These are phyloP conservation scores for Sciurus vulgaris DNA, from an alignment of 2,797 vertebrate species.

Conservation along the genomic window DNA sequence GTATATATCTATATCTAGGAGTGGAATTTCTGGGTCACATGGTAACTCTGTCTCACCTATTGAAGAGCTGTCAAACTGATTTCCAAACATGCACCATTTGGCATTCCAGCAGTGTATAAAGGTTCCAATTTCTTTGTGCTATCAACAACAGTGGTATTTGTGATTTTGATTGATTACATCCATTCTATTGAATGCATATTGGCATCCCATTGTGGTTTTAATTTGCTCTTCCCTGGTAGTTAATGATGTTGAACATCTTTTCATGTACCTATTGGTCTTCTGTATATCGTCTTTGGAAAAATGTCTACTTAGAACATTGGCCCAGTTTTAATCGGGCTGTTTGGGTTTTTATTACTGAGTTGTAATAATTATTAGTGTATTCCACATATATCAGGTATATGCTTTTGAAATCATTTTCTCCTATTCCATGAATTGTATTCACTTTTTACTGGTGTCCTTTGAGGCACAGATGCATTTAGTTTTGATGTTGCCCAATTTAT, in stretches of 20 bases:
- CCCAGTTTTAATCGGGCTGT: constrained; percentile 31
- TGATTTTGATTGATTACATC: neutral
- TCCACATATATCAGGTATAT: neutral
- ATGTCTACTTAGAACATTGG: neutral
- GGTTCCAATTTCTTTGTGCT: neutral
- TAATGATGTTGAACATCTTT: neutral
- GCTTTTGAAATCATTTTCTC: constrained; percentile 12
- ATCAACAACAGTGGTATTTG: neutral
- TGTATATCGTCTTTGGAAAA: neutral
- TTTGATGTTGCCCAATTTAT: neutral
- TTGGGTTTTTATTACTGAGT: constrained; percentile 22
- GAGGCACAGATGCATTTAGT: neutral
- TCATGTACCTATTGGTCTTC: neutral
- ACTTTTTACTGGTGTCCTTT: neutral
- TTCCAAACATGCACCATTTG: constrained; percentile 1
- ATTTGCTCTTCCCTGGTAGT: neutral
- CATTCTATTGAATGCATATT: neutral
- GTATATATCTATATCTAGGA: neutral
- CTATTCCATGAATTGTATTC: neutral
- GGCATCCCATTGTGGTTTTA: constrained; percentile 14
- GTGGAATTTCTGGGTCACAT: neutral
- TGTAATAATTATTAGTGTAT: constrained; percentile 15
- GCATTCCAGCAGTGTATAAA: neutral
- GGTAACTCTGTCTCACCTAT: neutral
- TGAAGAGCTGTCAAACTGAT: neutral